Evolutionary conservation across 2,888 invertebrate genomes (phyloP).

Genomic region (Schizotus pectinicornis): DNA sequence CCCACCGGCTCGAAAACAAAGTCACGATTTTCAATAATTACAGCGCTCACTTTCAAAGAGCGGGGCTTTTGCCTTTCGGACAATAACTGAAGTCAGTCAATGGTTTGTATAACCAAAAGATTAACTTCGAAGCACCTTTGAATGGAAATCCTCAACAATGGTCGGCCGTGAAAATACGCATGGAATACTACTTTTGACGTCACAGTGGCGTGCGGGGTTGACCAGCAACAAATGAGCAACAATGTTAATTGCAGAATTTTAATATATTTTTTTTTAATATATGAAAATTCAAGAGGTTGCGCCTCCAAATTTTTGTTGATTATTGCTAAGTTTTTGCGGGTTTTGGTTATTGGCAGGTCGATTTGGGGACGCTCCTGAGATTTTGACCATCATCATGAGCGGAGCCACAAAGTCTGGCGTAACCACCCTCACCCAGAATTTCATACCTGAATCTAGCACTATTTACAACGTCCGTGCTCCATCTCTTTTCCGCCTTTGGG

Average conservation of each 20-base stretch:
- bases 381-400: constrained; percentile 4
- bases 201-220: neutral
- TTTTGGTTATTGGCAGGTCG: no score
- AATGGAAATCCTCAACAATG: constrained; percentile 16
- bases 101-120: constrained; percentile 20
- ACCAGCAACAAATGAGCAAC: no score
- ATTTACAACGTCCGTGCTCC: constrained; percentile 8
- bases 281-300: no score
- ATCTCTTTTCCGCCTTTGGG: constrained; percentile 2
- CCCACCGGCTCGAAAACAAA: no score
- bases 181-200: neutral
- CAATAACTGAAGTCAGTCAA: no score
- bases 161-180: constrained; percentile 2
- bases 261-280: no score
- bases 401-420: constrained; percentile 38
- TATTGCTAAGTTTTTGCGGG: no score
- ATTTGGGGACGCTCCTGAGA: constrained; percentile 24
- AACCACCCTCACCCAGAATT: constrained; percentile 18
- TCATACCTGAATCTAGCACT: constrained; percentile 21
- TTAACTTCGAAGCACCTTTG: constrained; percentile 20
- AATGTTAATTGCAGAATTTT: no score
- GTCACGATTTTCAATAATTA: no score
- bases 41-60: no score
- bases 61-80: no score
- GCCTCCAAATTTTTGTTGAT: no score